Evolutionary conservation across 1,140 invertebrate species (phyloP).

Genomic region (Drosophila sturtevanti): DNA sequence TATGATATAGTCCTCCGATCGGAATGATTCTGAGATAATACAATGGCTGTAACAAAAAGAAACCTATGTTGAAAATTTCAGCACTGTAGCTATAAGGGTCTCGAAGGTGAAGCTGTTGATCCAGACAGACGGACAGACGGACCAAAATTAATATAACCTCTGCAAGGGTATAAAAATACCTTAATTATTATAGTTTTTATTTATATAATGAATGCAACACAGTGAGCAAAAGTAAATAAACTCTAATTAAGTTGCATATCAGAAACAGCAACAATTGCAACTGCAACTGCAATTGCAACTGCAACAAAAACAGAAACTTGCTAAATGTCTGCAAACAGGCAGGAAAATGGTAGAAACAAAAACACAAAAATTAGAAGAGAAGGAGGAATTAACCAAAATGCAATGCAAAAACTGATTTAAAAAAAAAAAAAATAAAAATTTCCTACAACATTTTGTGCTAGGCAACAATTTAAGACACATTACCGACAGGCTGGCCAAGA

Average conservation of each 20-base stretch:
- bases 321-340: conserved; percentile 38
- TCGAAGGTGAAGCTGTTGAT: too few species aligned
- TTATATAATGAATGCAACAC: conserved; percentile 40
- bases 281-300: background rate
- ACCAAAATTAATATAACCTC: too few species aligned
- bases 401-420: conserved; percentile 23
- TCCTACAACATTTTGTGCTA: conserved; percentile 12
- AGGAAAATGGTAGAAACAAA: background rate
- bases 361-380: background rate
- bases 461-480: conserved; percentile 31
- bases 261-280: conserved; percentile 24
- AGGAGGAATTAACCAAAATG: background rate
- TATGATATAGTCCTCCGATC: too few species aligned
- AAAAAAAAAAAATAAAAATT: conserved; percentile 16
- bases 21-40: too few species aligned
- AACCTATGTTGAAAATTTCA: too few species aligned
- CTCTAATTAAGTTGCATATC: conserved; percentile 44
- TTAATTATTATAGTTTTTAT: conserved; percentile 40
- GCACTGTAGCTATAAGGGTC: too few species aligned
- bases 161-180: conserved; percentile 12
- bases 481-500: conserved; percentile 10
- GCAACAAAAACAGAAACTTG: conserved; percentile 21
- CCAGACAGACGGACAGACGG: too few species aligned
- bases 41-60: too few species aligned
- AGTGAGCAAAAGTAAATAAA: conserved; percentile 20